Conservation (phyloP, 2,888 invertebrate species). For the Drosophila niveifrons region DNA sequence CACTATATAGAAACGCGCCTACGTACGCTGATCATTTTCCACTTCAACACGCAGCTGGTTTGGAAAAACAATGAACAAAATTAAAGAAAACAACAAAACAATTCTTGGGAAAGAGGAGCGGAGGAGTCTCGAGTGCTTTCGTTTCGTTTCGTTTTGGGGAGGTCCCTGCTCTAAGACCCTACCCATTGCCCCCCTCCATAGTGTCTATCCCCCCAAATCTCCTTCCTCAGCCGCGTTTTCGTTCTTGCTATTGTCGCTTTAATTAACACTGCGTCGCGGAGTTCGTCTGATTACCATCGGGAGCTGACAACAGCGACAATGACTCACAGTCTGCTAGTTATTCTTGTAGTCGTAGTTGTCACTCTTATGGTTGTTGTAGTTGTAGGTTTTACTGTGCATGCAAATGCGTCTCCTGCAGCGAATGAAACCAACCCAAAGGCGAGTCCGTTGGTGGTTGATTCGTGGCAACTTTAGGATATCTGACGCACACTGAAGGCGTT, state of each 20-base stretch:
- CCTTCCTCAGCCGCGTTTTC: neutral
- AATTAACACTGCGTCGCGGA: conserved; percentile 62
- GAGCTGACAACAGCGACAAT: conserved; percentile 42
- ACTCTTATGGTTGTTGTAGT: neutral
- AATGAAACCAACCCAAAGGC: conserved; percentile 27
- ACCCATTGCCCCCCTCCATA: neutral
- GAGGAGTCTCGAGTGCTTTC: conserved; percentile 16
- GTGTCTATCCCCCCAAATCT: neutral
- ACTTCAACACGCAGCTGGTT: conserved; percentile 66
- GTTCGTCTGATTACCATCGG: conserved; percentile 48
- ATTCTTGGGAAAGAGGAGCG: neutral
- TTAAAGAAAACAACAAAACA: conserved; percentile 46
- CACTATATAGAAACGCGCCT: conserved; percentile 23
- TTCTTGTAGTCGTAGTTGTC: conserved; percentile 2
- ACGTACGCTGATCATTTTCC: conserved; percentile 62
- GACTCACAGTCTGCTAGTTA: conserved; percentile 41
- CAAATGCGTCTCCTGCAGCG: conserved; percentile 75
- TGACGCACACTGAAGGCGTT: conserved; percentile 51
- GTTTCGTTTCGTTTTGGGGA: conserved; percentile 34
- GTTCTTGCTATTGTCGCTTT: conserved; percentile 58
- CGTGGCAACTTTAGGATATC: conserved; percentile 3
- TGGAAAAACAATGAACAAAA: conserved; percentile 54
- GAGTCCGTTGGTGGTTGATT: conserved; percentile 47
- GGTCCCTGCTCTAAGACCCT: conserved; percentile 23
- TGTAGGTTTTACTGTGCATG: conserved; percentile 40